phyloP scores from a whole-genome alignment of 2,797 vertebrate species.

The Acridotheres tristis region DNA sequence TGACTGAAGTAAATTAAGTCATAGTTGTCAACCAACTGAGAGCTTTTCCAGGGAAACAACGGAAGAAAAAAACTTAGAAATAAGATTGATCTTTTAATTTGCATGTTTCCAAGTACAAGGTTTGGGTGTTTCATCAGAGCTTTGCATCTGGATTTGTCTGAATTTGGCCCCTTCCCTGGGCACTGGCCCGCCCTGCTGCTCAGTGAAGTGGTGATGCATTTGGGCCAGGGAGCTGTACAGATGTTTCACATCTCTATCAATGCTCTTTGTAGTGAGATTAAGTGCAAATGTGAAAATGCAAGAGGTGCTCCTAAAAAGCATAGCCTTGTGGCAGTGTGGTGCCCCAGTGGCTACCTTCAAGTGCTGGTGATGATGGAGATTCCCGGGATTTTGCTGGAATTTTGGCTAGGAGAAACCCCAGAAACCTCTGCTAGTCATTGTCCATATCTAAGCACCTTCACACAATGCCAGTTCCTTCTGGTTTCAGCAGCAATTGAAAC shows the following conservation, averaged over 20 bases:
- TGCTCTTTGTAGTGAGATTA: not conserved
- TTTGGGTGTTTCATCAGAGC: not conserved
- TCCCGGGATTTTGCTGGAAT: not conserved
- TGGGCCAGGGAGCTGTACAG: not conserved
- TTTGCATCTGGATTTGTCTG: not conserved
- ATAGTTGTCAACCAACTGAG: not conserved
- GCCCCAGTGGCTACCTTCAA: not conserved
- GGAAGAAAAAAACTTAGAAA: not conserved
- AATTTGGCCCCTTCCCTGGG: not conserved
- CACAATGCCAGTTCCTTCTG: not conserved
- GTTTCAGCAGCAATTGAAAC: not conserved
- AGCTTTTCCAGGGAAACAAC: not conserved
- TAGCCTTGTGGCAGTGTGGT: not conserved
- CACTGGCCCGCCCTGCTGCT: not conserved
- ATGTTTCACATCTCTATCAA: not conserved
- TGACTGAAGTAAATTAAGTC: conserved; percentile 40
- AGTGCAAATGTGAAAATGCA: not conserved
- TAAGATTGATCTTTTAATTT: not conserved
- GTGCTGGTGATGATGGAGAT: not conserved
- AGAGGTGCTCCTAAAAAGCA: not conserved
- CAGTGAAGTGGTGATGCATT: not conserved
- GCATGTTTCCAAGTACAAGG: not conserved
- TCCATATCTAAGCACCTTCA: not conserved
- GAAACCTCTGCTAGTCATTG: not conserved
- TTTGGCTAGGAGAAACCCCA: not conserved